Percentiles rank a stretch among this genome's conserved stretches.
Evolutionary conservation across 2,797 vertebrate species (phyloP).

Genomic region (Labroides dimidiatus): DNA sequence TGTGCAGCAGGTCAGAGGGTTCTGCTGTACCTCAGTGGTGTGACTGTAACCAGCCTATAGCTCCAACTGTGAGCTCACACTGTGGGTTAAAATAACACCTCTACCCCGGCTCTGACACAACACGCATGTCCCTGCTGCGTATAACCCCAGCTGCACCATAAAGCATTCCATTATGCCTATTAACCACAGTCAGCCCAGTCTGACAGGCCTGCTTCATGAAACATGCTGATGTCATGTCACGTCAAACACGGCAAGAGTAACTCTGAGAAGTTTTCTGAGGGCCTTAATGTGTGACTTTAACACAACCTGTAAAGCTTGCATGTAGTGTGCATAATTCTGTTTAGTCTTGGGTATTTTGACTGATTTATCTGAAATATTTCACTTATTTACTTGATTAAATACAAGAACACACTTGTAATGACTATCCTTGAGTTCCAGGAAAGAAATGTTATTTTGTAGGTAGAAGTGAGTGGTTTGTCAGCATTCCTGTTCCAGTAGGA

Average conservation of each 20-base stretch:
- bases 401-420: neutral
- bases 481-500: slow-evolving; percentile 10
- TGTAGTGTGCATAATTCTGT: too few species aligned
- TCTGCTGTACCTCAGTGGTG: slow-evolving; percentile 6
- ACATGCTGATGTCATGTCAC: neutral
- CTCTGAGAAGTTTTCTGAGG: too few species aligned
- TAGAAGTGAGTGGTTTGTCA: neutral
- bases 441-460: neutral
- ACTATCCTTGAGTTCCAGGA: neutral
- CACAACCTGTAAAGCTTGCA: neutral
- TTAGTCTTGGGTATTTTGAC: neutral
- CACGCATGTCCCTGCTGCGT: slow-evolving; percentile 13
- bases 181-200: neutral
- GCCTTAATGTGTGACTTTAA: too few species aligned
- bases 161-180: slow-evolving; percentile 7
- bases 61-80: slow-evolving; percentile 8
- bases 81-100: slow-evolving; percentile 43
- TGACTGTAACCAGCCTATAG: slow-evolving; percentile 23
- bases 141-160: neutral
- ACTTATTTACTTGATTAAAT: neutral
- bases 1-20: slow-evolving; percentile 27
- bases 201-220: neutral
- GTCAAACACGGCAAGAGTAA: neutral
- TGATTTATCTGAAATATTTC: neutral
- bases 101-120: slow-evolving; percentile 5